A percentile compares a stretch with the other conserved stretches of the same genome.
Evolutionary conservation across 1,140 invertebrate species (phyloP).

Genomic region (Trissolcus basalis): DNA sequence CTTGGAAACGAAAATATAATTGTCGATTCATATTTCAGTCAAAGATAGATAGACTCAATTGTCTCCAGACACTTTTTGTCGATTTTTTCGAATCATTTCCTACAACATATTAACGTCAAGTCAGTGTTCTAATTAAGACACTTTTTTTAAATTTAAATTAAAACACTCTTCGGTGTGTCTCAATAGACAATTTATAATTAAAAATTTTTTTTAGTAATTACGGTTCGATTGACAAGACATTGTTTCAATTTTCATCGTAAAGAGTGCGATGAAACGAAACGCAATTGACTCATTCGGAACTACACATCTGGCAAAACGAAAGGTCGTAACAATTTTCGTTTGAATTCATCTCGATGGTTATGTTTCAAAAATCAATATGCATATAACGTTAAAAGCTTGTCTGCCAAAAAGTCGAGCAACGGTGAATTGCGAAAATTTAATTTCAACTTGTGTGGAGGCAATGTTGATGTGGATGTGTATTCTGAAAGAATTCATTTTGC

Average conservation of each 20-base stretch:
- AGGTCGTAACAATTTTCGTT: constrained; percentile 18
- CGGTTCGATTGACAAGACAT: not conserved
- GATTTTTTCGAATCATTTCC: too few relatives aligned
- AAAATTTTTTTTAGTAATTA: too few relatives aligned
- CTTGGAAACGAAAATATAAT: too few relatives aligned
- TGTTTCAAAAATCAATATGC: constrained; percentile 30
- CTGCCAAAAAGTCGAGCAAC: constrained; percentile 4
- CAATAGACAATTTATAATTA: too few relatives aligned
- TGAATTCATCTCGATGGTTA: constrained; percentile 22
- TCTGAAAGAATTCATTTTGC: not conserved
- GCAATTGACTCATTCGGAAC: constrained; percentile 11
- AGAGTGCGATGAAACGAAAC: not conserved
- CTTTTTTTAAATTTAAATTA: too few relatives aligned
- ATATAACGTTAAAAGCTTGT: constrained; percentile 18
- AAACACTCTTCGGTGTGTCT: too few relatives aligned
- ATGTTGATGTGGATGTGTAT: too few relatives aligned
- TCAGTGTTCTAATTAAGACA: too few relatives aligned
- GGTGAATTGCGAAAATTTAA: constrained; percentile 13
- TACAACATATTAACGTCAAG: too few relatives aligned
- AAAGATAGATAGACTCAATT: too few relatives aligned
- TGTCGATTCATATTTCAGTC: too few relatives aligned
- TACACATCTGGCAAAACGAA: constrained; percentile 14
- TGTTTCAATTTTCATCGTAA: not conserved
- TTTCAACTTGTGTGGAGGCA: not conserved
- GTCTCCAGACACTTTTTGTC: too few relatives aligned